Conservation (phyloP, 1,140 invertebrate species). For the Notospermus geniculatus region DNA sequence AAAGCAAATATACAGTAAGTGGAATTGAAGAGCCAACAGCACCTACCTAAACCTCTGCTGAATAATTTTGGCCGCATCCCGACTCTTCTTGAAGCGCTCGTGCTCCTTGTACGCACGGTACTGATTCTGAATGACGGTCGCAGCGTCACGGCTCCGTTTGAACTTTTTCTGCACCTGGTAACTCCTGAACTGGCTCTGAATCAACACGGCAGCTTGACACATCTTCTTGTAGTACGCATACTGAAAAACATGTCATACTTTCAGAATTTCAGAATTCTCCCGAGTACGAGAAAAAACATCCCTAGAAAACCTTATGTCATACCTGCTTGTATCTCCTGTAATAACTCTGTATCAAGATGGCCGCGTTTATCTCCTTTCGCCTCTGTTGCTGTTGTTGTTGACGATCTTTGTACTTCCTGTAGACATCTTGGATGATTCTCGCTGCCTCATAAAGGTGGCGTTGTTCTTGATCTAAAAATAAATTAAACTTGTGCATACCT, state of each 20-base stretch:
- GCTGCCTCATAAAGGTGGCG: slow-evolving; percentile 94
- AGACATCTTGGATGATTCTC: slow-evolving; percentile 95
- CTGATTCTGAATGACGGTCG: slow-evolving; percentile 94
- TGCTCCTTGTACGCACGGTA: slow-evolving; percentile 81
- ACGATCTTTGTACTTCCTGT: slow-evolving; percentile 73
- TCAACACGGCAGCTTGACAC: slow-evolving; percentile 79
- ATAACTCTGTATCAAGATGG: slow-evolving; percentile 95
- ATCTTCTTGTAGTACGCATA: slow-evolving; percentile 89
- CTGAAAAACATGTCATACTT: no score
- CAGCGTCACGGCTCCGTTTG: slow-evolving; percentile 83
- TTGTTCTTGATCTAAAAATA: slow-evolving; percentile 81
- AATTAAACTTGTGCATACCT: slow-evolving; percentile 13
- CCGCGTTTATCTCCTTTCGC: slow-evolving; percentile 71
- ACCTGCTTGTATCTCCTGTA: slow-evolving; percentile 70
- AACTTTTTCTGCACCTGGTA: slow-evolving; percentile 70
- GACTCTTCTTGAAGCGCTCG: slow-evolving; percentile 50
- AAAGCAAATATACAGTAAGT: background rate
- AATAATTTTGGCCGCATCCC: slow-evolving; percentile 52
- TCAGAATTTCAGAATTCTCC: no score
- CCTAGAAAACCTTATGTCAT: background rate
- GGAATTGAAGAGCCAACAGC: background rate
- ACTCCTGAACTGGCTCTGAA: slow-evolving; percentile 77
- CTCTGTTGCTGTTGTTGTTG: slow-evolving; percentile 58
- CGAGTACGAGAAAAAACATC: no score
- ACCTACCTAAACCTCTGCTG: slow-evolving; percentile 55